Percentiles rank a stretch among this genome's conserved stretches.
Evolutionary conservation across 2,888 invertebrate species (phyloP).

Genomic region (Drepana falcataria): DNA sequence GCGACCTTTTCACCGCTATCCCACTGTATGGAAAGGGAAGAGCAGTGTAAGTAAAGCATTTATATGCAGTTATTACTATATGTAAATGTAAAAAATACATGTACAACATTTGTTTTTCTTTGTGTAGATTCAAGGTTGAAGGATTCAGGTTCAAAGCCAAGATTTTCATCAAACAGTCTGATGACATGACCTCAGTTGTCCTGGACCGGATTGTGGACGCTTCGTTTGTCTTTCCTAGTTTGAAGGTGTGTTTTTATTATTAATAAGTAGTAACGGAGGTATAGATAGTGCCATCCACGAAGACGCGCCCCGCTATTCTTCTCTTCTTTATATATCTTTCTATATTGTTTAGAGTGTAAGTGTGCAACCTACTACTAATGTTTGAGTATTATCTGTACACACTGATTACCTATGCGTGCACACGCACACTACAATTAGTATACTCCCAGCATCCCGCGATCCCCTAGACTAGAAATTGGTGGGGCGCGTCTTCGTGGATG

Average conservation of each 20-base stretch:
- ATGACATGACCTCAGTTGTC: constrained; percentile 43
- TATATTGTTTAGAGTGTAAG: too few species aligned
- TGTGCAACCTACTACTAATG: too few species aligned
- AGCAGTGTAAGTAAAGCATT: constrained; percentile 42
- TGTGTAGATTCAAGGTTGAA: constrained; percentile 49
- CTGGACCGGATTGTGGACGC: constrained; percentile 47
- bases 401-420: too few species aligned
- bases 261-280: not conserved
- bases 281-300: too few species aligned
- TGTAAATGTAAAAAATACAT: too few species aligned
- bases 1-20: constrained; percentile 52
- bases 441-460: too few species aligned
- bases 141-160: constrained; percentile 41
- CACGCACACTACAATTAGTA: too few species aligned
- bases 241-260: constrained; percentile 42
- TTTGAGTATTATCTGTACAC: too few species aligned
- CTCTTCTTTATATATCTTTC: not conserved
- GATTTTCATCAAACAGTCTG: constrained; percentile 50
- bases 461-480: too few species aligned
- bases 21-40: constrained; percentile 60
- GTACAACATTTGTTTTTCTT: not conserved
- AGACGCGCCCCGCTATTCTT: not conserved
- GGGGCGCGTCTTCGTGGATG: too few species aligned
- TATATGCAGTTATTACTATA: not conserved
- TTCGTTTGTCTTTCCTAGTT: constrained; percentile 39